Conservation (phyloP, 2,797 vertebrate genomes). For the Acanthurus leucopareius region DNA sequence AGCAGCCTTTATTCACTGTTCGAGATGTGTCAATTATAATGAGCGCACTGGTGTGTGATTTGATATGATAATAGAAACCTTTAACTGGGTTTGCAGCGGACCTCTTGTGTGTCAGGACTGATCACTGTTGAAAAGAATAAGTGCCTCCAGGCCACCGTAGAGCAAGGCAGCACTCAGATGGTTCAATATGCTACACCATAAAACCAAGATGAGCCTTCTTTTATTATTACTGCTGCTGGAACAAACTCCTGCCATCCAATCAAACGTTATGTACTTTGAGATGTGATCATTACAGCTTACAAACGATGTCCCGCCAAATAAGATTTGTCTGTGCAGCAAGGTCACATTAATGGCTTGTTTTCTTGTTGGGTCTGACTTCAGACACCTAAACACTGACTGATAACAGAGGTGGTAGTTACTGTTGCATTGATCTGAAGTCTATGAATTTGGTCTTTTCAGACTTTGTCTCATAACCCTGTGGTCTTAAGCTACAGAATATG, state of each 20-base stretch:
- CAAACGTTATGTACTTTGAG: constrained; percentile 78
- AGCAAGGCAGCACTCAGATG: constrained; percentile 74
- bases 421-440: constrained; percentile 34
- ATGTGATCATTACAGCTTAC: constrained; percentile 81
- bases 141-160: constrained; percentile 78
- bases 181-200: constrained; percentile 85
- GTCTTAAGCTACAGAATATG: not conserved
- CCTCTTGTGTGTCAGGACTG: constrained; percentile 78
- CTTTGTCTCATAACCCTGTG: constrained; percentile 2
- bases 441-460: not conserved
- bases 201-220: constrained; percentile 82
- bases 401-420: constrained; percentile 10
- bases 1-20: constrained; percentile 81
- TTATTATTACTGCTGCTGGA: constrained; percentile 78
- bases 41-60: constrained; percentile 81
- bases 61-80: constrained; percentile 86
- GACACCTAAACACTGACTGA: constrained; percentile 57
- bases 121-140: constrained; percentile 76
- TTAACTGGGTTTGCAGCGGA: constrained; percentile 79
- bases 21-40: constrained; percentile 83
- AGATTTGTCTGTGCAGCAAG: constrained; percentile 65
- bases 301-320: constrained; percentile 74
- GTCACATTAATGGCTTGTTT: constrained; percentile 78
- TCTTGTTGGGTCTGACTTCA: constrained; percentile 65
- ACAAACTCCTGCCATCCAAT: constrained; percentile 78